Percentiles rank a stretch among this genome's conserved stretches.
These are phyloP conservation scores for Ochropleura leucogaster DNA, from an alignment of 2,888 invertebrate genomes.

Conservation along the genomic window DNA sequence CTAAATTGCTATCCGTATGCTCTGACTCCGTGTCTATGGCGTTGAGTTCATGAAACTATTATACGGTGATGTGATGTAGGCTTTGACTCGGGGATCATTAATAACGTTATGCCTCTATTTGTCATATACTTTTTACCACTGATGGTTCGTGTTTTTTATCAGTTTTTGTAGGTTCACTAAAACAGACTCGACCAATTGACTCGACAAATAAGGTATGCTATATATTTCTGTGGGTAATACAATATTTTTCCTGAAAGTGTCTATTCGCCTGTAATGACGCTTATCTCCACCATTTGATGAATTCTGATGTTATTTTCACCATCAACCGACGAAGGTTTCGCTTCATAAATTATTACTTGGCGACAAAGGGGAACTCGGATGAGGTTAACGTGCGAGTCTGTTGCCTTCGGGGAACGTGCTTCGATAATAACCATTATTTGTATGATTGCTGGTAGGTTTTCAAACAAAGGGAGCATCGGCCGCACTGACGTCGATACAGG, in stretches of 20 bases:
- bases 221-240: slow-evolving; percentile 6
- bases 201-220: slow-evolving; percentile 14
- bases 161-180: neutral
- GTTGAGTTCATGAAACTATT: slow-evolving; percentile 29
- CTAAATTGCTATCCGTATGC: slow-evolving; percentile 58
- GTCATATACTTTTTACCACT: neutral
- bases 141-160: neutral
- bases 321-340: slow-evolving; percentile 5
- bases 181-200: slow-evolving; percentile 1
- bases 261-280: slow-evolving; percentile 18
- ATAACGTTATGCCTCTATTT: neutral
- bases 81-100: slow-evolving; percentile 8
- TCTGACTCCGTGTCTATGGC: slow-evolving; percentile 20
- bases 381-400: slow-evolving; percentile 29
- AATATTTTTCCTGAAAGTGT: slow-evolving; percentile 13
- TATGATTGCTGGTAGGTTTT: slow-evolving; percentile 42
- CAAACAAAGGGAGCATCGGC: slow-evolving; percentile 77
- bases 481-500: slow-evolving; percentile 78
- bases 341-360: slow-evolving; percentile 36
- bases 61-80: slow-evolving; percentile 1
- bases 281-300: slow-evolving; percentile 43
- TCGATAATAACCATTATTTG: slow-evolving; percentile 46
- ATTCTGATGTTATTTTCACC: slow-evolving; percentile 32
- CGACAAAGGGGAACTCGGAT: slow-evolving; percentile 25
- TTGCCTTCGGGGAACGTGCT: slow-evolving; percentile 14